Percentiles rank a stretch among this genome's conserved stretches.
Evolutionary conservation across 2,888 invertebrate genomes (phyloP).

Genomic region (Synanthedon andrenaeformis): DNA sequence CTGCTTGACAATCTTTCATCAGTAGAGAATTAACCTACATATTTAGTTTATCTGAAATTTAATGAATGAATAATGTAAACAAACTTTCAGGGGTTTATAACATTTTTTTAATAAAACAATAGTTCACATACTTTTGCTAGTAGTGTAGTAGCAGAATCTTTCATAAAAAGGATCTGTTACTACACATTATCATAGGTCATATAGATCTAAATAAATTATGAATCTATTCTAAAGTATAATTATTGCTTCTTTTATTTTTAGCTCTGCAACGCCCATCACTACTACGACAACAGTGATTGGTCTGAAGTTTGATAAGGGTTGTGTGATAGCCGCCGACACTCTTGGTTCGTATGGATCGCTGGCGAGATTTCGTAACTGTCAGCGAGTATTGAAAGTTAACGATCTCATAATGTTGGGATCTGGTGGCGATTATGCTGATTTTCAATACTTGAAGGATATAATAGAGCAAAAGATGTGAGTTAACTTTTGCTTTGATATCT

Average conservation of each 20-base stretch:
- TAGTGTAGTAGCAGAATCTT: no score
- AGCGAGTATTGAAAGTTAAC: conserved; percentile 90
- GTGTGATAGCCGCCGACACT: conserved; percentile 92
- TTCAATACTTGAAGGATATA: conserved; percentile 87
- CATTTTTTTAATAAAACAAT: no score
- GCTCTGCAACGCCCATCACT: conserved; percentile 77
- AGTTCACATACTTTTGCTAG: no score
- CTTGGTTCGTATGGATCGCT: conserved; percentile 94
- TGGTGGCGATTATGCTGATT: conserved; percentile 97
- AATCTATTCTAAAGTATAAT: no score
- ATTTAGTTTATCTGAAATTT: no score
- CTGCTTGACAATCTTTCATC: no score
- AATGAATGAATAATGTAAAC: no score
- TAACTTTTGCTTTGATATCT: not conserved
- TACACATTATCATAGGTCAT: no score
- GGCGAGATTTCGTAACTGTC: conserved; percentile 87
- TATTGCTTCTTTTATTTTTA: conserved; percentile 8
- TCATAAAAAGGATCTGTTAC: no score
- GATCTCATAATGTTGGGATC: conserved; percentile 89
- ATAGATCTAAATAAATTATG: no score
- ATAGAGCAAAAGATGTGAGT: conserved; percentile 89
- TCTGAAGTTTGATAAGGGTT: conserved; percentile 87
- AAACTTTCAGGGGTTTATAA: no score
- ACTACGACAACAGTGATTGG: conserved; percentile 95
- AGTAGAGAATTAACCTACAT: no score